Evolutionary conservation across 2,888 invertebrate genomes (phyloP).

Genomic region (Cryptocheilus praepositus): DNA sequence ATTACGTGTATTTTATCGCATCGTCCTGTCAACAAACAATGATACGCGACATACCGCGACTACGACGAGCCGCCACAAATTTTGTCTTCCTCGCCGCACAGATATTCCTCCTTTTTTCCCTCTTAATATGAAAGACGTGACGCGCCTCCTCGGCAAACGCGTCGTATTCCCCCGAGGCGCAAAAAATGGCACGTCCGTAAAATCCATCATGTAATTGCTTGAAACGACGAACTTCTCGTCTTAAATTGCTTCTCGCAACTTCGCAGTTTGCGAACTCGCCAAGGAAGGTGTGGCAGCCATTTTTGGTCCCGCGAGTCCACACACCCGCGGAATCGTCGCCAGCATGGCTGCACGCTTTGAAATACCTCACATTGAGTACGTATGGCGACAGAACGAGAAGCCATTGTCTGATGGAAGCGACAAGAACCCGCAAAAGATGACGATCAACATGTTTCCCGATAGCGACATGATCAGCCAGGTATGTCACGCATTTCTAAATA

Average conservation of each 20-base stretch:
- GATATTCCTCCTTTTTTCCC: not conserved
- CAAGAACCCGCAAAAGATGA: constrained; percentile 58
- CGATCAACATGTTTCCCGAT: constrained; percentile 84
- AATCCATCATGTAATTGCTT: too few species aligned
- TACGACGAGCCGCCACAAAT: too few species aligned
- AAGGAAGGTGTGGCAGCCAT: constrained; percentile 93
- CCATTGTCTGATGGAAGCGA: constrained; percentile 12
- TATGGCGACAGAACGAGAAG: constrained; percentile 79
- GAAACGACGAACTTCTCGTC: too few species aligned
- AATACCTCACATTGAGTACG: constrained; percentile 89
- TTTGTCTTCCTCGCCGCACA: too few species aligned
- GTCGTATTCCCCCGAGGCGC: too few species aligned
- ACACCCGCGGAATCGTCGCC: constrained; percentile 90
- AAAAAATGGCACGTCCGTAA: too few species aligned
- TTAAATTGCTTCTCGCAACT: constrained; percentile 7
- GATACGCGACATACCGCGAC: too few species aligned
- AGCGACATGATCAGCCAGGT: constrained; percentile 58
- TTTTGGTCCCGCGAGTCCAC: constrained; percentile 92
- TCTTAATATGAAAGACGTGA: too few species aligned
- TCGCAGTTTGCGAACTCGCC: constrained; percentile 88
- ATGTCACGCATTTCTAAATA: not conserved
- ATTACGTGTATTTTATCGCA: too few species aligned
- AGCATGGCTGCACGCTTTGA: constrained; percentile 88
- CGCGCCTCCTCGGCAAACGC: too few species aligned
- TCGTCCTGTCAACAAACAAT: too few species aligned